These are phyloP conservation scores for Ranitomeya imitator DNA, from an alignment of 2,113 vertebrate species.

Conservation along the genomic window DNA sequence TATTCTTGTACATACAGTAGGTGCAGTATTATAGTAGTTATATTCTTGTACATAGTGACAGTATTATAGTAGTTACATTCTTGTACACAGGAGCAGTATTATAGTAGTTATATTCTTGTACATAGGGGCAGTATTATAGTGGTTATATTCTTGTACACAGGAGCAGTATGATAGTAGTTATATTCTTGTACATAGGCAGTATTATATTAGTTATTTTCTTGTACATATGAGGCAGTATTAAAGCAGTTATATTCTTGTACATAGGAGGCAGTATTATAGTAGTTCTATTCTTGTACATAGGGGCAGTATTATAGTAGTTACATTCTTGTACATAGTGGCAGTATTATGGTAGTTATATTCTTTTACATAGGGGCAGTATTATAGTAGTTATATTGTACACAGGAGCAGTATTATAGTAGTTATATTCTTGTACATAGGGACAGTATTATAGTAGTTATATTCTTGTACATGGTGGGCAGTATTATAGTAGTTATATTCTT, in stretches of 20 bases:
- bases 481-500: neutral
- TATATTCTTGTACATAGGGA: neutral
- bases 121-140: too few relatives aligned
- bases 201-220: neutral
- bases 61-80: neutral
- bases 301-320: neutral
- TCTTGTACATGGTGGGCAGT: neutral
- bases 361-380: neutral
- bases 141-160: neutral
- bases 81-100: neutral
- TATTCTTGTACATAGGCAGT: neutral
- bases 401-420: neutral
- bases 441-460: neutral
- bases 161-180: neutral
- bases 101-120: neutral
- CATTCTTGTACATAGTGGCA: too few relatives aligned
- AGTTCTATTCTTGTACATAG: neutral
- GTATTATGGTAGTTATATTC: constrained; percentile 9
- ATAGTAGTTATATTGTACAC: too few relatives aligned
- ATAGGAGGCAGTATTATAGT: neutral
- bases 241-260: neutral
- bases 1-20: neutral
- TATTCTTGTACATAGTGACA: neutral
- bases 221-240: too few relatives aligned
- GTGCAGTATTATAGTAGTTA: neutral